These are phyloP conservation scores for Coenobita brevimanus DNA, from an alignment of 1,140 invertebrate genomes.

Conservation along the genomic window DNA sequence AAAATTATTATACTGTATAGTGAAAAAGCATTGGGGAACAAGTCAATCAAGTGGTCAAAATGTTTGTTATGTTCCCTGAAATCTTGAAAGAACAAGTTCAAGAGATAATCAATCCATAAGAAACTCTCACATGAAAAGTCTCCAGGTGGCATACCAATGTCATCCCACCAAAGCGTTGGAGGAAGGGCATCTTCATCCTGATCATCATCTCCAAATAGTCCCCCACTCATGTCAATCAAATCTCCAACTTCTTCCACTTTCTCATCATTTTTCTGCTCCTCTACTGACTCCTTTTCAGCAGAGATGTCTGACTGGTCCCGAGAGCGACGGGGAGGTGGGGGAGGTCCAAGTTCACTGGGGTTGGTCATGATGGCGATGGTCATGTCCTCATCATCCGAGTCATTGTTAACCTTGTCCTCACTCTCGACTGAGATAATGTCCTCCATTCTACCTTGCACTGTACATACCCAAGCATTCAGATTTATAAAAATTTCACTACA, in stretches of 20 bases:
- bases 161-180: conserved; percentile 60
- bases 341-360: conserved; percentile 14
- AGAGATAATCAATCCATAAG: no score
- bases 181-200: conserved; percentile 46
- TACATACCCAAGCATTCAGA: background rate
- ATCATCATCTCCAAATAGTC: conserved; percentile 43
- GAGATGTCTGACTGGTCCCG: background rate
- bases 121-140: no score
- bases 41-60: no score
- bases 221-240: conserved; percentile 35
- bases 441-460: conserved; percentile 46
- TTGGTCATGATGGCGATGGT: conserved; percentile 20
- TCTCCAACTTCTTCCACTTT: no score
- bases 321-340: conserved; percentile 41
- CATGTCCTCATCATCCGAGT: conserved; percentile 13
- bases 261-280: background rate
- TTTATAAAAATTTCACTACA: no score
- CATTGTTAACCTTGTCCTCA: conserved; percentile 12
- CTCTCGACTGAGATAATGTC: conserved; percentile 16
- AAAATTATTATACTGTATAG: no score
- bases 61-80: no score
- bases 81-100: no score
- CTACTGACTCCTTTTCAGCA: background rate
- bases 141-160: conserved; percentile 46
- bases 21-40: no score